Percentiles rank a stretch among this genome's conserved stretches.
Evolutionary conservation across 2,888 invertebrate genomes (phyloP).

Genomic region (Drosophila affinis): DNA sequence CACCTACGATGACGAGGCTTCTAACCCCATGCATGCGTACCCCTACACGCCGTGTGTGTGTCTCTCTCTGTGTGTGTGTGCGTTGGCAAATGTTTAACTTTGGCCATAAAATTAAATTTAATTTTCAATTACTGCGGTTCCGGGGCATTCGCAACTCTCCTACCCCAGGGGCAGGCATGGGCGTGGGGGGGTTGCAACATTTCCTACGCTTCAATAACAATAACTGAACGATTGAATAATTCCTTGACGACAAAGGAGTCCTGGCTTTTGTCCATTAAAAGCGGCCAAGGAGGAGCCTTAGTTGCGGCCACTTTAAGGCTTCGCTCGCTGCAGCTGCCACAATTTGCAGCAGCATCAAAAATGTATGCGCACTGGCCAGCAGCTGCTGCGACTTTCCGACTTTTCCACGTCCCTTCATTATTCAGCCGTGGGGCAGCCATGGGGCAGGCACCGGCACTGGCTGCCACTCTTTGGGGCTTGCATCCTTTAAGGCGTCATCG

Average conservation of each 20-base stretch:
- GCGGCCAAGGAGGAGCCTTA: constrained; percentile 1
- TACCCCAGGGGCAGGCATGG: neutral
- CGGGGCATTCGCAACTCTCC: constrained; percentile 29
- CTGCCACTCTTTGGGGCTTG: constrained; percentile 29
- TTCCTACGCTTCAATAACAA: constrained; percentile 4
- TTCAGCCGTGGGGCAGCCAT: constrained; percentile 8
- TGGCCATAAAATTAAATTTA: constrained; percentile 73
- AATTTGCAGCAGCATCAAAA: constrained; percentile 70
- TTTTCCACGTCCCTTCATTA: constrained; percentile 23
- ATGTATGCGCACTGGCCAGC: constrained; percentile 56
- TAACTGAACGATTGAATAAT: constrained; percentile 46
- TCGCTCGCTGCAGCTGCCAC: constrained; percentile 62
- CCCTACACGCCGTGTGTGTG: neutral
- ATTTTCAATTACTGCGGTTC: constrained; percentile 72
- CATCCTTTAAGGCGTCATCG: constrained; percentile 60
- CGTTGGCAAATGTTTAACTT: constrained; percentile 66
- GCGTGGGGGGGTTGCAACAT: neutral
- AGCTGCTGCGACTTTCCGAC: constrained; percentile 49
- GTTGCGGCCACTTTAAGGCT: constrained; percentile 23
- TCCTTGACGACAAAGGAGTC: constrained; percentile 1
- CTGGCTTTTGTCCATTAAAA: constrained; percentile 50
- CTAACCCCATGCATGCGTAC: constrained; percentile 8
- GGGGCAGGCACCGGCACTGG: constrained; percentile 7
- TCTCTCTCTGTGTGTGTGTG: constrained; percentile 11
- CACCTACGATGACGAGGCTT: constrained; percentile 36